Evolutionary conservation across 2,113 vertebrate genomes (phyloP).

Genomic region (Arothron firmamentum): DNA sequence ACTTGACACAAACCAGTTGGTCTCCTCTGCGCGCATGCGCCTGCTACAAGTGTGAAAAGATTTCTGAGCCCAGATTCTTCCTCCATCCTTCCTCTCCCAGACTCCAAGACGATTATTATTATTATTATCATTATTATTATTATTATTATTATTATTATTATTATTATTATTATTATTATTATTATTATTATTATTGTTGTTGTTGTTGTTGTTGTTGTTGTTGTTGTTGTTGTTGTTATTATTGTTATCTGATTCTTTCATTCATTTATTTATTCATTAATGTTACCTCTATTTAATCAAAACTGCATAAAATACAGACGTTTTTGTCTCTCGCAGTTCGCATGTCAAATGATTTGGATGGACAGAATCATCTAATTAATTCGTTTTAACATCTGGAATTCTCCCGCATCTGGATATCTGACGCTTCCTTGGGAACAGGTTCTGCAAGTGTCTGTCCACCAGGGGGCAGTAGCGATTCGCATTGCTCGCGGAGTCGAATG

Average conservation of each 20-base stretch:
- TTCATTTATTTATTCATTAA: not conserved
- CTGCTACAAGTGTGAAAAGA: constrained; percentile 57
- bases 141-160: too few relatives aligned
- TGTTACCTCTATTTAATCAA: too few relatives aligned
- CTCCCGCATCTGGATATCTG: constrained; percentile 5
- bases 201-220: too few relatives aligned
- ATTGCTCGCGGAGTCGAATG: too few relatives aligned
- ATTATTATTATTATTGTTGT: not conserved
- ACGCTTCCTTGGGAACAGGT: not conserved
- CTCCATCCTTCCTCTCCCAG: too few relatives aligned
- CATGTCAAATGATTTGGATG: too few relatives aligned
- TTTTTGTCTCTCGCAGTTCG: not conserved
- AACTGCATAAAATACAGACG: not conserved
- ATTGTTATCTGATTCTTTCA: not conserved
- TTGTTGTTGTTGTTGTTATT: too few relatives aligned
- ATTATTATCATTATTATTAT: too few relatives aligned
- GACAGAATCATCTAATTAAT: constrained; percentile 10
- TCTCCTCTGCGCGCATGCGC: constrained; percentile 67
- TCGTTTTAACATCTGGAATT: constrained; percentile 40
- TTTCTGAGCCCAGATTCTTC: constrained; percentile 32
- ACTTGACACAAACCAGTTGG: constrained; percentile 58
- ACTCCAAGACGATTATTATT: too few relatives aligned
- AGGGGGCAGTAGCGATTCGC: constrained; percentile 36
- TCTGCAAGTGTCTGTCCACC: constrained; percentile 11
- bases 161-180: not conserved